Base-by-base conservation (phyloP, 2,888 invertebrate species). In the Caenorhabditis doughertyi region DNA sequence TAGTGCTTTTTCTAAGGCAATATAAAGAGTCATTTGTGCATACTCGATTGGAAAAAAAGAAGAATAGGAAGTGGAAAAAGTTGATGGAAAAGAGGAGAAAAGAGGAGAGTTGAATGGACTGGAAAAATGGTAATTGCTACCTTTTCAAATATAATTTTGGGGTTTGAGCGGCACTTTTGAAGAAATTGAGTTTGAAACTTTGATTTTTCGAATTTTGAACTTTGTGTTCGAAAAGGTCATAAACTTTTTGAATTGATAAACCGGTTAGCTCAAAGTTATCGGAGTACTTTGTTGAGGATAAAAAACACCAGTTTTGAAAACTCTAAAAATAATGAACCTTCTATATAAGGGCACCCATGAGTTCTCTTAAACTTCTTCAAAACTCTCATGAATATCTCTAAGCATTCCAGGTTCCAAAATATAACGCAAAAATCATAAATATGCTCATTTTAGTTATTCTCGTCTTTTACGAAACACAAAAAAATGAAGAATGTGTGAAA, bases 91-190 rank as follows among this genome's bases (percentile, higher is more conserved):
- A 32, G 67, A 16, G 13, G 39, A 47, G 47, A 44, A 55, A 47
- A 39, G 51, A 49, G 27, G 21, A 49, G 56, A 56, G 62, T 56
- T 62, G 77, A 77, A 77, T 77, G 62, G 47, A 77, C 68, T 77
- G 77, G 68, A 77, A 77, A 51, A 71, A 39, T 23, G 32, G 71
- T 71, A 74, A 74, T 74, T 74, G 74, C 32, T 56, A 74, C 65
- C 74, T 74, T 73, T 73, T 42, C 13, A 35, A 35, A 47, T 13
- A 49, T 42, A 35, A 55, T 73, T 62, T 39, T 18, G 27, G 35
- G 56, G n/a, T 53, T 53, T 18, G 32, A 13, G 35, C 5, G 13
- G 25, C 18, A 64, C 29, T 64, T 64, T 58, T 39, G 2, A 16
- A 47, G 18, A 47, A 58, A 58, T 35, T 21, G 58, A 29, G 18